phyloP scores from a whole-genome alignment of 1,140 invertebrate genomes.

The Sitodiplosis mosellana region DNA sequence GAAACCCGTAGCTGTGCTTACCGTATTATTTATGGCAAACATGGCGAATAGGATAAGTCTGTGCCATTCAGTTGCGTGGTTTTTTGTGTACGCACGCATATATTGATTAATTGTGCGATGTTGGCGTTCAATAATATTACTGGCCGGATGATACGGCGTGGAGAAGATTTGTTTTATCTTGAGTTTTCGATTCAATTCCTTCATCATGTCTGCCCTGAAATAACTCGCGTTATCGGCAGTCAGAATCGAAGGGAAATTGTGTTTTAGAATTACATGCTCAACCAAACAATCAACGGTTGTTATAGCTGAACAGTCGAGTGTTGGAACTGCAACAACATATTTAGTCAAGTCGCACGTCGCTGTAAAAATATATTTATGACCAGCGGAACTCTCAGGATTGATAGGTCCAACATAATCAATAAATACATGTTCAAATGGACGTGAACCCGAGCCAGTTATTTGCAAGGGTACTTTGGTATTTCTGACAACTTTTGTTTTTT shows the following conservation, averaged over 20 bases:
- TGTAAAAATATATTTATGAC: no score
- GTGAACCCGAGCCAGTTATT: conserved; percentile 5
- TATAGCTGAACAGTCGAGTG: no score
- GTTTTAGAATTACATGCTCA: no score
- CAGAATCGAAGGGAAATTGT: no score
- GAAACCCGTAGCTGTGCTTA: not conserved
- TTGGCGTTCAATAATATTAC: conserved; percentile 19
- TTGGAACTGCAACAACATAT: no score
- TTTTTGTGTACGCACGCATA: not conserved
- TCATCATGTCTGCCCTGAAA: no score
- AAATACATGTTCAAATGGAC: conserved; percentile 13
- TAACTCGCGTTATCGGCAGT: no score
- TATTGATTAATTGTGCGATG: not conserved
- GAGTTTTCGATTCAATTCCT: conserved; percentile 1
- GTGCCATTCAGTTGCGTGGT: not conserved
- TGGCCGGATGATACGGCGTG: conserved; percentile 18
- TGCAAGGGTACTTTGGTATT: conserved; percentile 11
- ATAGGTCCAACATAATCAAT: conserved; percentile 18
- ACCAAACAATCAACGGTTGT: no score
- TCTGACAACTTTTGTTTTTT: conserved; percentile 13
- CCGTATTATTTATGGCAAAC: not conserved
- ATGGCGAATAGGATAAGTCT: not conserved
- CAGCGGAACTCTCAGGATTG: conserved; percentile 2
- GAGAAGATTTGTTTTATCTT: conserved; percentile 13
- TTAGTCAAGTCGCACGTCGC: no score